Evolutionary conservation across 2,797 vertebrate genomes (phyloP).

Genomic region (Myripristis jacobus): DNA sequence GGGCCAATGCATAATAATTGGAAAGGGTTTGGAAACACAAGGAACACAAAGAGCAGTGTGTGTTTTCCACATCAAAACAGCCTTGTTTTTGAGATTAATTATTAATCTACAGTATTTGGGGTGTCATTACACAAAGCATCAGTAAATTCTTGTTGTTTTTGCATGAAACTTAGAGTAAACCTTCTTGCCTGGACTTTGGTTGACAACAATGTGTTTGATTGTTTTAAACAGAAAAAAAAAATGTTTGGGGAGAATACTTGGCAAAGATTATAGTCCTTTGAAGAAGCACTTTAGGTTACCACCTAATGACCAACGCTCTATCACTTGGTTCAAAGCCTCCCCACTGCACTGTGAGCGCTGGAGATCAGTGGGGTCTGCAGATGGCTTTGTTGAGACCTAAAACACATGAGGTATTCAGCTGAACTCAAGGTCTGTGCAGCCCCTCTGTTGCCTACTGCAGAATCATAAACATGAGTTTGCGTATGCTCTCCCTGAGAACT

Average conservation of each 20-base stretch:
- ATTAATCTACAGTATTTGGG: not conserved
- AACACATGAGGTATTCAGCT: slow-evolving; percentile 55
- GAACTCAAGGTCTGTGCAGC: slow-evolving; percentile 26
- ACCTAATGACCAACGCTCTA: slow-evolving; percentile 58
- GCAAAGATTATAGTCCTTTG: slow-evolving; percentile 51
- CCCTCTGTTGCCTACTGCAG: slow-evolving; percentile 34
- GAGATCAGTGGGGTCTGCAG: slow-evolving; percentile 55
- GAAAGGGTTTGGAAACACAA: slow-evolving; percentile 46
- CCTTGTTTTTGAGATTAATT: not conserved
- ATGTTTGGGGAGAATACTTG: slow-evolving; percentile 57
- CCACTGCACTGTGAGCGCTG: slow-evolving; percentile 25
- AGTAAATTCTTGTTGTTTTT: not conserved
- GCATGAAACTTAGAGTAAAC: slow-evolving; percentile 3
- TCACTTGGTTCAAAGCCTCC: slow-evolving; percentile 74
- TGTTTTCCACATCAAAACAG: slow-evolving; percentile 3
- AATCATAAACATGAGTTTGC: slow-evolving; percentile 29
- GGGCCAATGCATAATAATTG: slow-evolving; percentile 48
- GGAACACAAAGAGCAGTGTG: slow-evolving; percentile 36
- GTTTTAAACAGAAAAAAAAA: slow-evolving; percentile 46
- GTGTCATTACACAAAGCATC: not conserved
- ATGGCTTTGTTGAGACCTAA: slow-evolving; percentile 63
- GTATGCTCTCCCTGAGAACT: slow-evolving; percentile 21
- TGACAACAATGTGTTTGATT: slow-evolving; percentile 18
- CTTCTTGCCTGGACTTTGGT: slow-evolving; percentile 38
- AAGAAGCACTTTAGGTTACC: slow-evolving; percentile 68